A percentile compares a stretch with the other conserved stretches of the same genome.
Evolutionary conservation across 2,888 invertebrate genomes (phyloP).

Genomic region (Hyposoter dolosus): DNA sequence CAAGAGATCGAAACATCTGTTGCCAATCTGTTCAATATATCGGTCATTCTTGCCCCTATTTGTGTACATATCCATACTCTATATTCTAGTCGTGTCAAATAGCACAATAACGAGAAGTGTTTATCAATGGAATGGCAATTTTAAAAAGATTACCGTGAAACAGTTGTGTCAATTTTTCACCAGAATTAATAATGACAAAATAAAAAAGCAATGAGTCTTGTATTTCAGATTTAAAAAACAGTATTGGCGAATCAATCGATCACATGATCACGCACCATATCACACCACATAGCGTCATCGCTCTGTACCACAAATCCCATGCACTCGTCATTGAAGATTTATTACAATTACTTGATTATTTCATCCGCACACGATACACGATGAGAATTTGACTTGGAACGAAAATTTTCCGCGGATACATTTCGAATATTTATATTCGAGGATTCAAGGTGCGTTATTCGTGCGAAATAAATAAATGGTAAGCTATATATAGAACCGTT

Average conservation of each 20-base stretch:
- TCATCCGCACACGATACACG: background rate
- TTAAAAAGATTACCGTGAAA: slow-evolving; percentile 8
- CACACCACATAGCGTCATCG: background rate
- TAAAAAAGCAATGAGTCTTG: no score
- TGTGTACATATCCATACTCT: background rate
- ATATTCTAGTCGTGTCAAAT: slow-evolving; percentile 8
- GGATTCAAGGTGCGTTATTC: no score
- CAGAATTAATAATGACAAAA: background rate
- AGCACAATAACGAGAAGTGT: slow-evolving; percentile 13
- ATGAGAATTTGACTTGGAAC: background rate
- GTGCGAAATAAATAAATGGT: background rate
- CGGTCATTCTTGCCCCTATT: slow-evolving; percentile 68
- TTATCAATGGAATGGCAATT: background rate
- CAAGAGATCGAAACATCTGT: slow-evolving; percentile 78
- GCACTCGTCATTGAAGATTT: background rate
- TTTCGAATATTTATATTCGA: no score
- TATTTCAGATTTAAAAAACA: background rate
- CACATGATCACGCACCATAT: background rate
- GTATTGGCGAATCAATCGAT: background rate
- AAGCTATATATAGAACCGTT: background rate
- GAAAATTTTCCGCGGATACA: no score
- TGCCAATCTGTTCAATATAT: slow-evolving; percentile 78
- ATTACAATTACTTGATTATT: background rate
- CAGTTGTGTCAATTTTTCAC: background rate
- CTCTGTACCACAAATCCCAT: background rate